Percentiles rank a stretch among this genome's conserved stretches.
phyloP scores from a whole-genome alignment of 2,797 vertebrate genomes.

The Cygnus olor region DNA sequence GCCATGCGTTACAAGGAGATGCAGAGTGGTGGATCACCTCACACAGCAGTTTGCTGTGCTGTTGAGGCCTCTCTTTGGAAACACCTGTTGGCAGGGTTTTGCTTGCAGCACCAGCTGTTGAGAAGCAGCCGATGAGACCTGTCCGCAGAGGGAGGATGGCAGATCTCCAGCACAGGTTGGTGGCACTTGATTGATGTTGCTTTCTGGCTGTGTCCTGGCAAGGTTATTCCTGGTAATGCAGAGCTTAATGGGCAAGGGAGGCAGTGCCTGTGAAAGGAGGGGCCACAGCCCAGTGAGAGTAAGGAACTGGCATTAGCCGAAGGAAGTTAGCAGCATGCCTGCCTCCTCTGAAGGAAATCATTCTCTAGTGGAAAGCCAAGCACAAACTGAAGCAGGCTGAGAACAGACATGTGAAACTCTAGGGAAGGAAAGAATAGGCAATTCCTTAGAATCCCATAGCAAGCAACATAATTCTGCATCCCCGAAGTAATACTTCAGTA shows the following conservation, averaged over 20 bases:
- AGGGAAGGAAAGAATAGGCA: neutral
- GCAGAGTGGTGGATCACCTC: neutral
- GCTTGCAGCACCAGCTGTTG: neutral
- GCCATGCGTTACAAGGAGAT: neutral
- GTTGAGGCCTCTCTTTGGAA: too few species aligned
- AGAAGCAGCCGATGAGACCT: neutral
- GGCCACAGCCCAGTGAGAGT: accelerated
- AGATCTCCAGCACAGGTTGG: neutral
- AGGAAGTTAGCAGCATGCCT: neutral
- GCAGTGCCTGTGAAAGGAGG: accelerated
- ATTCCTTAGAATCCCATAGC: neutral
- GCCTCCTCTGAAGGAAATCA: neutral
- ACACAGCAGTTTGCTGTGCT: neutral
- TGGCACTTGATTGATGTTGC: neutral
- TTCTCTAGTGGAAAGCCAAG: neutral
- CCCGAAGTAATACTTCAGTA: neutral
- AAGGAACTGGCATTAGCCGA: too few species aligned
- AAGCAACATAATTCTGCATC: neutral
- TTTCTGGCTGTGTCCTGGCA: neutral
- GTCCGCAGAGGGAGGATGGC: neutral
- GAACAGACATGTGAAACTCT: neutral
- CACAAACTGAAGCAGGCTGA: neutral
- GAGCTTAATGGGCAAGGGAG: neutral
- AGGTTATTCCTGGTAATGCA: neutral
- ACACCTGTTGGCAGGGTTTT: neutral